Evolutionary conservation across 2,113 vertebrate species (phyloP).

Genomic region (Tenebrosternarchus preto): DNA sequence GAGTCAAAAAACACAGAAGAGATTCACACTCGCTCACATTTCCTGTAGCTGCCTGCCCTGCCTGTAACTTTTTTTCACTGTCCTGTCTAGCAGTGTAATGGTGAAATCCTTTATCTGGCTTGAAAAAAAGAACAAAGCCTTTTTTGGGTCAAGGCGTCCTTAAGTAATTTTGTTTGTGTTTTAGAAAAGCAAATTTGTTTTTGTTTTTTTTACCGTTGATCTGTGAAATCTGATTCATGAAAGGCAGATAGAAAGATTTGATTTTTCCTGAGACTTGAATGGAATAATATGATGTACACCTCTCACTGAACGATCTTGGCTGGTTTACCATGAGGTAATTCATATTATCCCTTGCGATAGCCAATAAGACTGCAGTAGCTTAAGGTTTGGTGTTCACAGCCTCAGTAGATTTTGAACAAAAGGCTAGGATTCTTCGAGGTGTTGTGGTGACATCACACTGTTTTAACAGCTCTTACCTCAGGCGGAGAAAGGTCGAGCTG

Average conservation of each 20-base stretch:
- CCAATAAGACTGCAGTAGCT: not conserved
- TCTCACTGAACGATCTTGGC: slow-evolving; percentile 1
- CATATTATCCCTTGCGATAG: slow-evolving; percentile 33
- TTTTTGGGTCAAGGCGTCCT: not conserved
- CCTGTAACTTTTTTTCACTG: not conserved
- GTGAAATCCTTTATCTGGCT: not conserved
- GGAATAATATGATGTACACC: not conserved
- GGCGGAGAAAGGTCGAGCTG: not conserved
- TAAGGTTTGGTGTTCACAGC: slow-evolving; percentile 5
- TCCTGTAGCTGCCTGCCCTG: slow-evolving; percentile 24
- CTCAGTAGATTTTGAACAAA: slow-evolving; percentile 4
- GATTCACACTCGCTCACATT: slow-evolving; percentile 31
- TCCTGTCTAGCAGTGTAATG: not conserved
- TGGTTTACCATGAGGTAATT: not conserved
- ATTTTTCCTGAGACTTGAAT: not conserved
- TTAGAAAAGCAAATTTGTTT: slow-evolving; percentile 1
- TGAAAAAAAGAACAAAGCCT: not conserved
- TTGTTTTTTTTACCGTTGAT: not conserved
- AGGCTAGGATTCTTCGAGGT: not conserved
- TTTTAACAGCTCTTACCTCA: slow-evolving; percentile 13
- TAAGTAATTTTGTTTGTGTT: slow-evolving; percentile 7
- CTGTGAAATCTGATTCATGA: no score
- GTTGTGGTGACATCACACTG: slow-evolving; percentile 15
- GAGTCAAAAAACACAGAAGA: slow-evolving; percentile 17
- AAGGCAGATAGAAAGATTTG: not conserved